Evolutionary conservation across 2,113 vertebrate genomes (phyloP).

Genomic region (Rostratula benghalensis): DNA sequence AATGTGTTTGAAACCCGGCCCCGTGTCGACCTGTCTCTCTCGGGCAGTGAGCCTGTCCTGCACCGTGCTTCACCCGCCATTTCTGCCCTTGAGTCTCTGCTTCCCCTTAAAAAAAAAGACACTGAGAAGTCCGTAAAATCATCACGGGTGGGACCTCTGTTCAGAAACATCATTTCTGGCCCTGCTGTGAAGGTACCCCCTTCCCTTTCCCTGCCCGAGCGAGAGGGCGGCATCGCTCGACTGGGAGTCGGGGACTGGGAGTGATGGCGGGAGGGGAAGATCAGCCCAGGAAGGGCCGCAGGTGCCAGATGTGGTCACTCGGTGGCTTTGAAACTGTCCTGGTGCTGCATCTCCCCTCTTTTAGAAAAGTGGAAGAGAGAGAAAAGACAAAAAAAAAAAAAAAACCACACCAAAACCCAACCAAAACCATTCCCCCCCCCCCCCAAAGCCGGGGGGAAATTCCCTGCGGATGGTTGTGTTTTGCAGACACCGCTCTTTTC

Average conservation of each 20-base stretch:
- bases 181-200: neutral
- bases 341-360: neutral
- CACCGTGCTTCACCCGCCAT: neutral
- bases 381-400: too few relatives aligned
- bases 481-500: conserved; percentile 51
- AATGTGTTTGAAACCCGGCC: neutral
- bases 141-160: neutral
- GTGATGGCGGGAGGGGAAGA: neutral
- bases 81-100: neutral
- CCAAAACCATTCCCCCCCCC: too few relatives aligned
- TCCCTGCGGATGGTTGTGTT: conserved; percentile 35
- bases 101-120: neutral
- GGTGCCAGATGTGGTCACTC: neutral
- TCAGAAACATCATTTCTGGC: neutral
- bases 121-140: neutral
- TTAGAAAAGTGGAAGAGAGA: neutral
- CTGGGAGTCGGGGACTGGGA: neutral
- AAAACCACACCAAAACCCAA: too few relatives aligned
- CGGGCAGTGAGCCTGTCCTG: neutral
- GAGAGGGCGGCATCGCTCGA: neutral
- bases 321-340: neutral
- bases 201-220: neutral
- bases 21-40: neutral
- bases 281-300: neutral
- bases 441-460: neutral